Percentiles rank a stretch among this genome's conserved stretches.
Evolutionary conservation across 2,113 vertebrate species (phyloP).

Genomic region (Hemicordylus capensis): DNA sequence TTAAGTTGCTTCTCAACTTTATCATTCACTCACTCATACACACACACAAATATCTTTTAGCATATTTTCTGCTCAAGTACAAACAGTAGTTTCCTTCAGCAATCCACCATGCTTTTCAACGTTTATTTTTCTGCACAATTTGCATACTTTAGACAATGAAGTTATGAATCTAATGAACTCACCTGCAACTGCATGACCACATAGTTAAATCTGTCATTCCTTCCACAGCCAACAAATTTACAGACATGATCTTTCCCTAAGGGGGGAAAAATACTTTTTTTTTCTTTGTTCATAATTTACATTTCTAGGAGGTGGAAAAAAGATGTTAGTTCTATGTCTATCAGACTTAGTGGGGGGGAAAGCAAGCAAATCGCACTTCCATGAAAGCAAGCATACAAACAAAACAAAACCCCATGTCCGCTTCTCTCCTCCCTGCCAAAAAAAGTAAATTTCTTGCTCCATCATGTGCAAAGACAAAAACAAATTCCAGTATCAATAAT

Average conservation of each 20-base stretch:
- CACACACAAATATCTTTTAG: no score
- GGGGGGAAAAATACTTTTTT: constrained; percentile 34
- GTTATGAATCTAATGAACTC: constrained; percentile 38
- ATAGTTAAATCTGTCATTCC: constrained; percentile 98
- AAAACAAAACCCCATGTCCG: no score
- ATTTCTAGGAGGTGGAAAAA: background rate
- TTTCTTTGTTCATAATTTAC: constrained; percentile 20
- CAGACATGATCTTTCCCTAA: constrained; percentile 97
- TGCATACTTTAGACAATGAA: background rate
- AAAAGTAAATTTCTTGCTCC: background rate
- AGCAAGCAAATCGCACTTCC: background rate
- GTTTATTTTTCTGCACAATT: background rate
- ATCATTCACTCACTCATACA: no score
- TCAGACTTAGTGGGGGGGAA: background rate
- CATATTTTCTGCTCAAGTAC: background rate
- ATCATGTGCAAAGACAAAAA: background rate
- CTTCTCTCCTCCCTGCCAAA: no score
- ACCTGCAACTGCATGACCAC: constrained; percentile 99
- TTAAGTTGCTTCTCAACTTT: no score
- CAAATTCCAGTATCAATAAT: background rate
- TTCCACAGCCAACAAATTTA: constrained; percentile 96
- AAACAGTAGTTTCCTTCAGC: background rate
- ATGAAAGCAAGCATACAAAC: background rate
- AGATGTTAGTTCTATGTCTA: background rate
- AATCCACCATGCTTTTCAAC: background rate